Evolutionary conservation across 2,113 vertebrate genomes (phyloP).

Genomic region (Ceyx margarethae): DNA sequence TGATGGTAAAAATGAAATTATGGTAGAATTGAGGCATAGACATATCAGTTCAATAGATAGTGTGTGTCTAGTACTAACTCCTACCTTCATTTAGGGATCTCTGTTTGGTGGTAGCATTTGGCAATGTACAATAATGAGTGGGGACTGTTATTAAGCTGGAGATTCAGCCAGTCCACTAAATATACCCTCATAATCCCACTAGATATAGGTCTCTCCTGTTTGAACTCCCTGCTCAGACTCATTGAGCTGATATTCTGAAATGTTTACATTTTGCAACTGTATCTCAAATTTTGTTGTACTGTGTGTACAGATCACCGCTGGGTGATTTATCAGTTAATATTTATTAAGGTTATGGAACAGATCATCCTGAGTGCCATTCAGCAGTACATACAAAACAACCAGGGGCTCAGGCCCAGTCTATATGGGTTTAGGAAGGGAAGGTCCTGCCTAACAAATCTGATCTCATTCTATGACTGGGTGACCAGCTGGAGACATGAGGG

Average conservation of each 20-base stretch:
- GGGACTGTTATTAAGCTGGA: neutral
- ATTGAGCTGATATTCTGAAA: neutral
- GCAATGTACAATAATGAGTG: neutral
- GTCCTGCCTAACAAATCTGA: too few relatives aligned
- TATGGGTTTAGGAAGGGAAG: too few relatives aligned
- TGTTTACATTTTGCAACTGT: neutral
- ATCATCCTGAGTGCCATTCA: too few relatives aligned
- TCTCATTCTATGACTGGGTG: too few relatives aligned
- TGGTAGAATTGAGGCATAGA: neutral
- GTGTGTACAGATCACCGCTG: neutral
- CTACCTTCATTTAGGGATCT: neutral
- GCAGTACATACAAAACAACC: too few relatives aligned
- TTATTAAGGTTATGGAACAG: too few relatives aligned
- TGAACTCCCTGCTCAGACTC: neutral
- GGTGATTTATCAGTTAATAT: neutral
- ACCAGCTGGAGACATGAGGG: too few relatives aligned
- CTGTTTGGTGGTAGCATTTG: neutral
- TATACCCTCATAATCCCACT: neutral
- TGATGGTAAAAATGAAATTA: neutral
- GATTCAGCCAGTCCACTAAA: neutral
- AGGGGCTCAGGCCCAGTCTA: too few relatives aligned
- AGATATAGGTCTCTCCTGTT: neutral
- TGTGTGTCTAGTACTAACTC: neutral
- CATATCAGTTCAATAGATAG: neutral
- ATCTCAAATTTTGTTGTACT: neutral